A percentile compares a stretch with the other conserved stretches of the same genome.
phyloP scores from a whole-genome alignment of 2,888 invertebrate species.

The Drepana falcataria region DNA sequence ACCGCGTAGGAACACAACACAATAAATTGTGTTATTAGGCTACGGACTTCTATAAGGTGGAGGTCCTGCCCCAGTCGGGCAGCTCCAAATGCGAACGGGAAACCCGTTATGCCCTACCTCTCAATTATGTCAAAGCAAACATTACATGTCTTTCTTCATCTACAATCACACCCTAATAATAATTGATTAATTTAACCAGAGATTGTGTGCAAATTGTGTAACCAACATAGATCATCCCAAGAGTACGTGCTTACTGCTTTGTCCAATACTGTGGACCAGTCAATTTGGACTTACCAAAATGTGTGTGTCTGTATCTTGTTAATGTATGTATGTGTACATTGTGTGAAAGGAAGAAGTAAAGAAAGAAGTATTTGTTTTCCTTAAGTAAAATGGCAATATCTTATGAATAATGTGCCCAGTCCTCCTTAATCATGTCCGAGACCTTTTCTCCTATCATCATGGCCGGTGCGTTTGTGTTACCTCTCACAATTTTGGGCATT shows the following conservation, averaged over 20 bases:
- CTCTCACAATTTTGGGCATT: slow-evolving; percentile 88
- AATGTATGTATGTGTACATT: neutral
- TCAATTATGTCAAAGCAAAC: no score
- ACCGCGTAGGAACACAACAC: no score
- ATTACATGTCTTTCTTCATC: no score
- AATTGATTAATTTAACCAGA: neutral
- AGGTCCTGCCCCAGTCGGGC: no score
- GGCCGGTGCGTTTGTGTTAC: slow-evolving; percentile 89
- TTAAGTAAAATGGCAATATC: slow-evolving; percentile 10
- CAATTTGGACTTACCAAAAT: neutral
- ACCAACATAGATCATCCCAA: neutral
- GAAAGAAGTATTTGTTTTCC: neutral
- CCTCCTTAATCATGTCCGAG: slow-evolving; percentile 56
- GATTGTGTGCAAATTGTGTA: no score
- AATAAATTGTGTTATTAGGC: no score
- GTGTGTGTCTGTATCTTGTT: neutral
- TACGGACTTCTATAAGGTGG: no score
- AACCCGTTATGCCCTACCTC: no score
- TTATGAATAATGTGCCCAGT: slow-evolving; percentile 52
- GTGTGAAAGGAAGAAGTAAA: neutral
- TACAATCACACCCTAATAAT: no score
- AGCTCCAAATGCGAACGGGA: no score
- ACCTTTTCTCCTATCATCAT: slow-evolving; percentile 89
- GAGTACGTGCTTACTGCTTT: neutral
- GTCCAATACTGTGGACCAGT: neutral